Conservation (phyloP, 2,797 vertebrate genomes). For the Danio tinwini region DNA sequence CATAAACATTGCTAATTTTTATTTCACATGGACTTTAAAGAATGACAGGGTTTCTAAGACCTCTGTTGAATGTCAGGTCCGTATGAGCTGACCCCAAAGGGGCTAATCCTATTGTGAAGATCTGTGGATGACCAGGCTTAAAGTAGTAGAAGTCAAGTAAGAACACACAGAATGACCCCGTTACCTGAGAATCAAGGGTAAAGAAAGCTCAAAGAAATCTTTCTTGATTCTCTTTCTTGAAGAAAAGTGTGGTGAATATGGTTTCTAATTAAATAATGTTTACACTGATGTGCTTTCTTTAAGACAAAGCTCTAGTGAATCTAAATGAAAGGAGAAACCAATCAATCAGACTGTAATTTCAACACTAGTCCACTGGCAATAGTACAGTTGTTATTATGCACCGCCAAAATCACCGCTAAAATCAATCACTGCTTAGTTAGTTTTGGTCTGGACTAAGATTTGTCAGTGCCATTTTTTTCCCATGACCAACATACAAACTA, state of each 20-base stretch:
- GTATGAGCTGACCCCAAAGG: constrained; percentile 13
- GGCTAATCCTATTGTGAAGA: constrained; percentile 29
- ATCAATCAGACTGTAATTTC: not conserved
- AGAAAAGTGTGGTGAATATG: not conserved
- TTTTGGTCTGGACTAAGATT: not conserved
- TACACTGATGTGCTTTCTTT: not conserved
- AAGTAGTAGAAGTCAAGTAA: not conserved
- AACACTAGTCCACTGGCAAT: not conserved
- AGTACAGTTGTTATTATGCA: not conserved
- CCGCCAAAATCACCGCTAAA: not conserved
- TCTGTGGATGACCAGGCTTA: not conserved
- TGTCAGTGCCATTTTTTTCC: not conserved
- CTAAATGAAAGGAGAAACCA: not conserved
- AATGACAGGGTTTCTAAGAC: not conserved
- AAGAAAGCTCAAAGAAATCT: not conserved
- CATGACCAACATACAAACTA: not conserved
- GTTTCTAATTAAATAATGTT: not conserved
- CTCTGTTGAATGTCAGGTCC: constrained; percentile 19
- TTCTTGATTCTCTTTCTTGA: not conserved
- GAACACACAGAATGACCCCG: not conserved
- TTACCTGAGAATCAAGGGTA: not conserved
- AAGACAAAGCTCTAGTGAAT: not conserved
- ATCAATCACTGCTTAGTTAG: not conserved
- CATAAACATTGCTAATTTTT: no score
- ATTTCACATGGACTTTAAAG: no score